Evolutionary conservation across 2,888 invertebrate species (phyloP), one percentile per base, ranked within the genome.

Genomic region (Mylabris sibirica): DNA sequence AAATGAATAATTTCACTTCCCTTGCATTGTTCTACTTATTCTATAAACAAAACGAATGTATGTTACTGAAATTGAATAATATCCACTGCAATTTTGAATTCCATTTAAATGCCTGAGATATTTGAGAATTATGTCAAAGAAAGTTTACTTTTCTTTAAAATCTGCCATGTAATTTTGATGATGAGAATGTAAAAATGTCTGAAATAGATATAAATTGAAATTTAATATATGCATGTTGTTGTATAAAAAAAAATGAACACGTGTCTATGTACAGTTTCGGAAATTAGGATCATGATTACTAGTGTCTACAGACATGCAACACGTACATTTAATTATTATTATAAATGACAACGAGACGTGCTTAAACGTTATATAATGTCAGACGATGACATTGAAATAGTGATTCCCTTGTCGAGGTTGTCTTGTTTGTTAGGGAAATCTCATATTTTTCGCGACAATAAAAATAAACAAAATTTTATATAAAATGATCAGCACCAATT

Each of bases 81-180:
- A 62, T 65, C 62, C 60, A 26, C 9, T 61, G 63, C 65, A 66
- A 53, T 66, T 68, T 44, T 60, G 69, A 59, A 63, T 67, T 69
- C 67, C 63, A 60, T 68, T 71, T 44, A 66, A 66, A 59, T 64
- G 64, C 64, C 66, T 63, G 63, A 67, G 73, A 72, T 72, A 74
- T 74, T 73, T 72, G 74, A 73, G 73, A 73, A 74, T 71, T 74
- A 73, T 74, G 72, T 70, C 73, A 72, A 75, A 74, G 75, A 74
- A 75, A 72, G 72, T 75, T 68, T 70, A 70, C 68, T 73, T 44
- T 44, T 70, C 70, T 73, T 74, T 24, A 24, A 57, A 69, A 67
- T 72, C 66, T 72, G 73, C 72, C 72, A 62, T 67, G 65, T 53
- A 72, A 57, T 70, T 63, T 60, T 71, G 71, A 73, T 68, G 72